Evolutionary conservation across 2,797 vertebrate species (phyloP), one percentile per base, ranked within the genome.

Genomic region (Lepilemur ruficaudatus): DNA sequence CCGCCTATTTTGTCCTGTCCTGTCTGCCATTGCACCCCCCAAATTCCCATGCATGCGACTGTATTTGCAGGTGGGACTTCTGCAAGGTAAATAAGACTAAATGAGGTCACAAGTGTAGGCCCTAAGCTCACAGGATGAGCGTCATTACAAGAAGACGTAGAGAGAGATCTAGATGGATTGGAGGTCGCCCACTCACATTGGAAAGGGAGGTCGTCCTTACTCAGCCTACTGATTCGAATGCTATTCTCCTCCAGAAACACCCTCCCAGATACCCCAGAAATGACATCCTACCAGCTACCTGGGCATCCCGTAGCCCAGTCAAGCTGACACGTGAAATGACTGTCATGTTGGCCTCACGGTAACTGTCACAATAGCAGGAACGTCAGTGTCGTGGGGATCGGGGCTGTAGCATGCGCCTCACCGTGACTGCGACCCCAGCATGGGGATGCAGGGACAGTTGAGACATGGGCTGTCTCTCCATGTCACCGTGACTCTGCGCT

Each of bases 1-100:
- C 61, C 2, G 12, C 30, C 32, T 18, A 12, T 23, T 3, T 38
- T 23, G 35, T 6, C 18, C 9, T 5, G 0, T 38, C 4, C n/a
- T n/a, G n/a, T n/a, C n/a, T n/a, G n/a, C n/a, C n/a, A n/a, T n/a
- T n/a, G n/a, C n/a, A n/a, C n/a, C n/a, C n/a, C n/a, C n/a, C n/a
- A n/a, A n/a, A n/a, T n/a, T n/a, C n/a, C n/a, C n/a, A n/a, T n/a
- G n/a, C n/a, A n/a, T n/a, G n/a, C n/a, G n/a, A n/a, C n/a, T n/a
- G n/a, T n/a, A n/a, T n/a, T n/a, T n/a, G n/a, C n/a, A n/a, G n/a
- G n/a, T n/a, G n/a, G n/a, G n/a, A n/a, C n/a, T n/a, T n/a, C n/a
- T n/a, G n/a, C n/a, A n/a, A n/a, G n/a, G n/a, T n/a, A n/a, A n/a
- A n/a, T n/a, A n/a, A n/a, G n/a, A n/a, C n/a, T n/a, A n/a, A n/a